These are phyloP conservation scores for Aplochiton taeniatus DNA, from an alignment of 2,797 vertebrate genomes.

Conservation along the genomic window DNA sequence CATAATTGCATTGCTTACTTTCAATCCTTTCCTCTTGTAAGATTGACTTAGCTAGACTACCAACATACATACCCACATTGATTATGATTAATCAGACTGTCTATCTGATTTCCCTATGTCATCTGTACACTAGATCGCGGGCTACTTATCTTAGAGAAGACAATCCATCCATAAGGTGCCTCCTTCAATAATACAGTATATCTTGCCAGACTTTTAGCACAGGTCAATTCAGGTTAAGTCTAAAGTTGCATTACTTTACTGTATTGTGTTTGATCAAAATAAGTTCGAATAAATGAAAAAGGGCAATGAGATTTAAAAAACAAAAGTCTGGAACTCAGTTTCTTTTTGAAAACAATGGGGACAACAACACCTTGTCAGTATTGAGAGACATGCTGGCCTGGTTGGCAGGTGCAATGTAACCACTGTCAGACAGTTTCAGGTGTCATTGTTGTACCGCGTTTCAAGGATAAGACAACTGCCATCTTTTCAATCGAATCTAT, in stretches of 20 bases:
- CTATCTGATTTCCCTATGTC: slow-evolving; percentile 49
- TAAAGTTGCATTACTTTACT: no score
- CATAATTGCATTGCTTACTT: slow-evolving; percentile 64
- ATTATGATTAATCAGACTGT: slow-evolving; percentile 65
- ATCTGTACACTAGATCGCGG: slow-evolving; percentile 38
- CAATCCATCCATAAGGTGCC: slow-evolving; percentile 29
- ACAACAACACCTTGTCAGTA: no score
- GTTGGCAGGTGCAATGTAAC: no score
- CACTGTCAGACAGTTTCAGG: slow-evolving; percentile 9
- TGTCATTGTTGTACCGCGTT: slow-evolving; percentile 46
- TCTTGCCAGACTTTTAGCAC: no score
- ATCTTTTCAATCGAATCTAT: slow-evolving; percentile 5
- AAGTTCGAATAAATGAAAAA: no score
- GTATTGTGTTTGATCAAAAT: no score
- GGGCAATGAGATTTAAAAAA: no score
- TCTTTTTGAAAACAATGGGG: no score
- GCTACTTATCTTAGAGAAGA: slow-evolving; percentile 12
- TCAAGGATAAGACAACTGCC: slow-evolving; percentile 52
- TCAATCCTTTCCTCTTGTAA: slow-evolving; percentile 41
- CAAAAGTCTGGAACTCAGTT: no score
- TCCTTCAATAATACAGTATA: background rate
- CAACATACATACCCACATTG: slow-evolving; percentile 49
- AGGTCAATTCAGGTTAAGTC: no score
- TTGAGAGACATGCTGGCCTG: no score
- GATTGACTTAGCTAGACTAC: slow-evolving; percentile 60